phyloP scores from a whole-genome alignment of 1,140 invertebrate species.

The Apolygus lucorum region DNA sequence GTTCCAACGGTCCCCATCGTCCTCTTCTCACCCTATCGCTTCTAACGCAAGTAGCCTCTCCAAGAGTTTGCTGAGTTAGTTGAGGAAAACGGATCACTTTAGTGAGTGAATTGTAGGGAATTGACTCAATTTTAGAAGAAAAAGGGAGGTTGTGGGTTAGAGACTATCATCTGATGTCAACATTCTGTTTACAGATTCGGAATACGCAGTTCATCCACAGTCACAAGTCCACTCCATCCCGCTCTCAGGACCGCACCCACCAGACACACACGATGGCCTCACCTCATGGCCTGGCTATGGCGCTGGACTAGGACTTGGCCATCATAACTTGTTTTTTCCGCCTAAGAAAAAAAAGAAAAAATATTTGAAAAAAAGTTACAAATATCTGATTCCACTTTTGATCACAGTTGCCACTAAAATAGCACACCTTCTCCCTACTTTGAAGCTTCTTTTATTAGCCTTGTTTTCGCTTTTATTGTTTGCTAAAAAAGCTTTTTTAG shows the following conservation, averaged over 20 bases:
- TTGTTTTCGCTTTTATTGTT: slow-evolving; percentile 22
- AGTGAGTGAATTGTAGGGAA: too few relatives aligned
- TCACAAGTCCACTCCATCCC: too few relatives aligned
- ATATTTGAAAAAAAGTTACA: slow-evolving; percentile 6
- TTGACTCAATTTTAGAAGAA: too few relatives aligned
- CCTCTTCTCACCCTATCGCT: too few relatives aligned
- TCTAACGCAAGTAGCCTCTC: too few relatives aligned
- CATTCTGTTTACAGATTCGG: neutral
- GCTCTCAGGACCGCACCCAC: too few relatives aligned
- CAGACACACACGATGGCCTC: neutral
- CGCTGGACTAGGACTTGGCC: neutral
- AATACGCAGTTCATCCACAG: neutral
- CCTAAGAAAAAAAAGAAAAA: slow-evolving; percentile 20
- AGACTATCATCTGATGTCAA: neutral
- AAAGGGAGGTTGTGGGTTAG: too few relatives aligned
- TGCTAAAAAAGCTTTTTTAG: slow-evolving; percentile 26
- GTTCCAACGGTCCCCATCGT: too few relatives aligned
- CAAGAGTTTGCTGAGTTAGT: too few relatives aligned
- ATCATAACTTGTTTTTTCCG: neutral
- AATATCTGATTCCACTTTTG: slow-evolving; percentile 18
- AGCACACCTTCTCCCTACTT: slow-evolving; percentile 17
- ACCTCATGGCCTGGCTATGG: neutral
- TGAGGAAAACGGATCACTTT: too few relatives aligned
- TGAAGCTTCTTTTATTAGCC: slow-evolving; percentile 17
- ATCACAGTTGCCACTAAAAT: slow-evolving; percentile 9